These are phyloP conservation scores for Drosophila paulistorum DNA, from an alignment of 1,140 invertebrate species.

Conservation along the genomic window DNA sequence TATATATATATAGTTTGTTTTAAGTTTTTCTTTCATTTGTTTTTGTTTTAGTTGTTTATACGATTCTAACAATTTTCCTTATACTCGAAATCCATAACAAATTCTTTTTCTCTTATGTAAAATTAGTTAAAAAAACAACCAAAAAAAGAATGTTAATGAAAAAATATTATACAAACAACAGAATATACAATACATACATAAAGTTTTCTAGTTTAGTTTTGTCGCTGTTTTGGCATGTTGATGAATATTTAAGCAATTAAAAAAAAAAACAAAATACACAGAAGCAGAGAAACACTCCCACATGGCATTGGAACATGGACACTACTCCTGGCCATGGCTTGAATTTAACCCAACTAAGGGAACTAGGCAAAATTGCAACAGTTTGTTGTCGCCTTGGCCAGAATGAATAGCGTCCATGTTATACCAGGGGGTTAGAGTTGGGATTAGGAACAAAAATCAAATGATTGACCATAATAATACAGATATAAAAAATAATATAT, in stretches of 20 bases:
- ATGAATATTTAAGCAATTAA: slow-evolving; percentile 27
- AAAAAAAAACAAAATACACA: no score
- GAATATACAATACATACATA: slow-evolving; percentile 54
- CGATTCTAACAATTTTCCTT: slow-evolving; percentile 57
- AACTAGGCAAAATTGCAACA: slow-evolving; percentile 75
- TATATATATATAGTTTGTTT: no score
- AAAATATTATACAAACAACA: slow-evolving; percentile 54
- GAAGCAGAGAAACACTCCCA: slow-evolving; percentile 36
- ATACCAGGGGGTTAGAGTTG: background rate
- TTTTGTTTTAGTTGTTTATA: slow-evolving; percentile 30
- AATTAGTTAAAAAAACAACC: slow-evolving; percentile 45
- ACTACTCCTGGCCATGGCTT: slow-evolving; percentile 39
- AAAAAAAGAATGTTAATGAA: slow-evolving; percentile 49
- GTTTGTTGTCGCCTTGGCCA: slow-evolving; percentile 56
- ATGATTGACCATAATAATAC: slow-evolving; percentile 11
- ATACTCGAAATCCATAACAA: slow-evolving; percentile 62
- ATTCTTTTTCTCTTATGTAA: slow-evolving; percentile 31
- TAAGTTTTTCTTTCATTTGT: background rate
- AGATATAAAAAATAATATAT: slow-evolving; percentile 8
- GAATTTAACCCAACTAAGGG: slow-evolving; percentile 76
- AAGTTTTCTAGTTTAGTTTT: slow-evolving; percentile 33
- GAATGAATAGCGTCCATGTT: slow-evolving; percentile 35
- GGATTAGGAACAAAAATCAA: slow-evolving; percentile 10
- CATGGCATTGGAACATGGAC: slow-evolving; percentile 33
- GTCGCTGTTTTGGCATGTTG: slow-evolving; percentile 35